Conservation (phyloP, 2,113 vertebrate genomes). For the Halcyon senegalensis region DNA sequence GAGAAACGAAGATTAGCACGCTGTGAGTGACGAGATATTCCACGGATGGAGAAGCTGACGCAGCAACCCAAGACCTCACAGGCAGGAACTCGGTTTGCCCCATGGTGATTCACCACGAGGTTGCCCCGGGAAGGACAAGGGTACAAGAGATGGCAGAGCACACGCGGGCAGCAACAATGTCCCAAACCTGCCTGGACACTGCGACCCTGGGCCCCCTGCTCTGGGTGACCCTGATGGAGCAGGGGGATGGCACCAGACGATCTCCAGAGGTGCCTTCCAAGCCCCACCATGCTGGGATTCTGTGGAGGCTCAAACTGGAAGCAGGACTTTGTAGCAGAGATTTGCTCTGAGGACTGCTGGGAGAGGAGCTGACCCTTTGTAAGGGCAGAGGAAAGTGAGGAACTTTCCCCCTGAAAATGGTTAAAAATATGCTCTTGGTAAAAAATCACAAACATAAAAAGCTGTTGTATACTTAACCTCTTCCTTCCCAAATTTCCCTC, state of each 20-base stretch:
- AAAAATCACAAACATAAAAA: neutral
- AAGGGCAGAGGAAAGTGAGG: neutral
- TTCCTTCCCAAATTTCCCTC: neutral
- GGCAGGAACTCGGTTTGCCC: neutral
- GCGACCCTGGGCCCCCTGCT: neutral
- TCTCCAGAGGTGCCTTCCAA: neutral
- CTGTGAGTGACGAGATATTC: neutral
- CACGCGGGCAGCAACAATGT: rapidly evolving
- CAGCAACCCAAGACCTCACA: neutral
- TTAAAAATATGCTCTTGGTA: neutral
- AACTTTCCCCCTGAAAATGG: neutral
- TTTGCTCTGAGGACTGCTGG: neutral
- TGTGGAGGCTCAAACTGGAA: neutral
- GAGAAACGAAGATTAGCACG: neutral
- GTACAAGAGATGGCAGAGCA: neutral
- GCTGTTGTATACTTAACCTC: neutral
- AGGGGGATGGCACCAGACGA: neutral
- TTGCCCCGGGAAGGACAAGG: neutral
- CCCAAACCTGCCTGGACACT: neutral
- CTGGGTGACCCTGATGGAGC: neutral
- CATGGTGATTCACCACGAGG: rapidly evolving
- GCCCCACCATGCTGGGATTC: neutral
- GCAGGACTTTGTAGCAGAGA: neutral
- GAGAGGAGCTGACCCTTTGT: neutral
- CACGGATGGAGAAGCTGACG: neutral